These are phyloP conservation scores for Euthynnus affinis DNA, from an alignment of 2,797 vertebrate genomes.

Conservation along the genomic window DNA sequence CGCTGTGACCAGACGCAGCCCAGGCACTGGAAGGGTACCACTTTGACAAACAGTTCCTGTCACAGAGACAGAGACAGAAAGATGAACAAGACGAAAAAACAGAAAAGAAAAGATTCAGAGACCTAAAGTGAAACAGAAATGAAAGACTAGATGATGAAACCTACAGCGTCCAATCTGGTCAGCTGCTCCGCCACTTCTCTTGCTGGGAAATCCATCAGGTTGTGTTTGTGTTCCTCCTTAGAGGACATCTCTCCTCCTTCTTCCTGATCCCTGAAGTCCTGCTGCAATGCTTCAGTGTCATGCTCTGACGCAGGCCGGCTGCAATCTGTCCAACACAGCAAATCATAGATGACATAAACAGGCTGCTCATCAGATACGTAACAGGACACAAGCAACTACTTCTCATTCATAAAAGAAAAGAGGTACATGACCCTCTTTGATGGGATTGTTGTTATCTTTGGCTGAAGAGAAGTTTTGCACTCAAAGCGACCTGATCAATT, in stretches of 20 bases:
- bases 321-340: slow-evolving; percentile 61
- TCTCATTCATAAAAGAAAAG: background rate
- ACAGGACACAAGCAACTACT: background rate
- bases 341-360: slow-evolving; percentile 19
- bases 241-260: slow-evolving; percentile 38
- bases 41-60: slow-evolving; percentile 89
- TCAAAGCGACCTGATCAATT: too few species aligned
- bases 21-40: slow-evolving; percentile 90
- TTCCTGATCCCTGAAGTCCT: slow-evolving; percentile 34
- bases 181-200: slow-evolving; percentile 90
- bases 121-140: background rate
- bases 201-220: slow-evolving; percentile 85
- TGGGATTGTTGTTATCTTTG: too few species aligned
- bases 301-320: slow-evolving; percentile 36
- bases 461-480: too few species aligned
- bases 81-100: background rate
- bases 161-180: slow-evolving; percentile 89
- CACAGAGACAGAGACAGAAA: background rate
- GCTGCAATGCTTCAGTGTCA: slow-evolving; percentile 17
- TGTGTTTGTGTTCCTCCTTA: slow-evolving; percentile 54
- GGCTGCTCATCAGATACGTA: background rate
- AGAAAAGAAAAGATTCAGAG: background rate
- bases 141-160: slow-evolving; percentile 45
- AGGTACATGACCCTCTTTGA: too few species aligned
- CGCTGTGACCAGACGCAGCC: slow-evolving; percentile 94